Conservation (phyloP, 2,888 invertebrate species). For the Dexiosoma caninum region DNA sequence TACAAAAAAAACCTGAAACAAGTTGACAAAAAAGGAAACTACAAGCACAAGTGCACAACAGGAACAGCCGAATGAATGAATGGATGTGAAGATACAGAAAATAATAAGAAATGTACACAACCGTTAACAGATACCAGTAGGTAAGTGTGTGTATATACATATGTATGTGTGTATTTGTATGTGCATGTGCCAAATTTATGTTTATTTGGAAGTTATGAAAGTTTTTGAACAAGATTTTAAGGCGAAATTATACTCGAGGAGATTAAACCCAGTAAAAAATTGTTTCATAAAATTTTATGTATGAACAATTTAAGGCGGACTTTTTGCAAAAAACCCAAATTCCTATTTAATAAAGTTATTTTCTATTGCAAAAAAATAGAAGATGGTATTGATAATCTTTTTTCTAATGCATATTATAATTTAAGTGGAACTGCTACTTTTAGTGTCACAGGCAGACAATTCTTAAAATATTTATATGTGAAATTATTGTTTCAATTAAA, state of each 20-base stretch:
- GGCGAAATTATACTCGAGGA: neutral
- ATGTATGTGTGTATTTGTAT: neutral
- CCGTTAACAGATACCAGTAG: neutral
- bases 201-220: constrained; percentile 24
- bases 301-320: no score
- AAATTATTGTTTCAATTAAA: no score
- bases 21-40: constrained; percentile 17
- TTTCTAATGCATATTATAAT: no score
- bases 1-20: neutral
- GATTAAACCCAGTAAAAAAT: neutral
- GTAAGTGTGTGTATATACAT: no score
- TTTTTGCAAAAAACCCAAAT: no score
- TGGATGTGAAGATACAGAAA: neutral
- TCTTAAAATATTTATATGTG: no score
- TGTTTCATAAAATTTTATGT: no score
- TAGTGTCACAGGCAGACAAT: no score
- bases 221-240: constrained; percentile 10
- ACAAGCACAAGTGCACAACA: neutral
- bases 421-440: no score
- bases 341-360: no score
- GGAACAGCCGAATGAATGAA: neutral
- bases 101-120: constrained; percentile 8
- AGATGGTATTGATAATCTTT: no score
- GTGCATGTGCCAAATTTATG: constrained; percentile 34
- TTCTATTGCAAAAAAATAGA: no score